These are phyloP conservation scores for Bombus terrestris DNA, from an alignment of 1,140 invertebrate species.

Conservation along the genomic window DNA sequence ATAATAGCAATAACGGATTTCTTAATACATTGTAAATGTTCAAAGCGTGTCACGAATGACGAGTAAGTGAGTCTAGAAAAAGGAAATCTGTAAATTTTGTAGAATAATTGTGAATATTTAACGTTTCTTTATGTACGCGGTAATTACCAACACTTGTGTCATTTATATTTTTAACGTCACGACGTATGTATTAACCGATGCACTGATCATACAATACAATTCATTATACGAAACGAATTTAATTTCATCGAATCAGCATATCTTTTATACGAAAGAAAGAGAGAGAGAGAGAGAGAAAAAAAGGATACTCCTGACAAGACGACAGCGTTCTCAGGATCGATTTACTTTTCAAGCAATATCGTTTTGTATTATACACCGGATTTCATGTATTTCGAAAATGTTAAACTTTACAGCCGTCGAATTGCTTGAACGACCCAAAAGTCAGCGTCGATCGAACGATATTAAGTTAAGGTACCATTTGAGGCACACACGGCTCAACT, in stretches of 20 bases:
- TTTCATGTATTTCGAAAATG: neutral
- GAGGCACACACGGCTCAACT: constrained; percentile 26
- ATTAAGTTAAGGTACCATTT: constrained; percentile 41
- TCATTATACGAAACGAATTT: neutral
- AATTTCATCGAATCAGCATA: neutral
- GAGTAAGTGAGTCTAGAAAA: constrained; percentile 6
- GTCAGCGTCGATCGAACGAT: constrained; percentile 24
- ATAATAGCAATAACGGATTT: constrained; percentile 1
- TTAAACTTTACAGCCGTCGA: neutral
- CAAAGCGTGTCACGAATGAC: neutral
- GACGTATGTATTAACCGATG: neutral
- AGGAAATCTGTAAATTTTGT: constrained; percentile 24
- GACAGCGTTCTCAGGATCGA: neutral
- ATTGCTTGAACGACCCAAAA: neutral
- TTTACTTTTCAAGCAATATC: constrained; percentile 6
- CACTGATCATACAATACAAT: neutral
- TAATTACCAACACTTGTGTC: neutral
- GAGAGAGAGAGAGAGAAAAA: too few relatives aligned
- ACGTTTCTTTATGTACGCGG: neutral
- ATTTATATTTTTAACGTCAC: constrained; percentile 3
- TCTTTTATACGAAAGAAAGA: neutral
- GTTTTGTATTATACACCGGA: neutral
- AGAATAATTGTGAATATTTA: constrained; percentile 49
- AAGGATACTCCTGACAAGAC: too few relatives aligned
- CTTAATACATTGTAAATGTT: neutral